Evolutionary conservation across 2,113 vertebrate genomes (phyloP).

Genomic region (Entomyzon cyanotis): DNA sequence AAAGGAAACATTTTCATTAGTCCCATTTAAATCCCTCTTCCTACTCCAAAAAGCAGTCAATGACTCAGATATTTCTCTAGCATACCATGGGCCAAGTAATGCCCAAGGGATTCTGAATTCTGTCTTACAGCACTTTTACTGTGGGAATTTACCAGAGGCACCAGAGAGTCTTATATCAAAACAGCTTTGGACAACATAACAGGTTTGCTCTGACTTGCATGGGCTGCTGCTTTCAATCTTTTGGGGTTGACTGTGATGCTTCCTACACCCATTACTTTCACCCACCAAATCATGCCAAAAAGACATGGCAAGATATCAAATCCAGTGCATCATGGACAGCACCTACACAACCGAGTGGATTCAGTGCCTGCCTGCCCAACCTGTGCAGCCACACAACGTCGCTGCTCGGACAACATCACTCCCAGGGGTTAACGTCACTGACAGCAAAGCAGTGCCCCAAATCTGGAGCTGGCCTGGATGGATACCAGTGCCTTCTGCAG

Average conservation of each 20-base stretch:
- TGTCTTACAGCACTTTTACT: neutral
- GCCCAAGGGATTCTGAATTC: neutral
- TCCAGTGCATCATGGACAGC: neutral
- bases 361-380: neutral
- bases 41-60: neutral
- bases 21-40: neutral
- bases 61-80: neutral
- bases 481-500: neutral
- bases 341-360: rapidly evolving
- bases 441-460: neutral
- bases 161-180: neutral
- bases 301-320: neutral
- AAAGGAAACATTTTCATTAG: neutral
- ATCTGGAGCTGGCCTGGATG: neutral
- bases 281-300: rapidly evolving
- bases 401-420: rapidly evolving
- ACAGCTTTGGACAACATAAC: neutral
- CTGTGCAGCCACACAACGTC: neutral
- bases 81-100: neutral
- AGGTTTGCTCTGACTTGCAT: neutral
- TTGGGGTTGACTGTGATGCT: neutral
- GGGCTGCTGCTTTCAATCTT: neutral
- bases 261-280: neutral
- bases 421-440: neutral
- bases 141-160: neutral